These are phyloP conservation scores for Lithobates pipiens DNA, from an alignment of 2,797 vertebrate genomes.

Conservation along the genomic window DNA sequence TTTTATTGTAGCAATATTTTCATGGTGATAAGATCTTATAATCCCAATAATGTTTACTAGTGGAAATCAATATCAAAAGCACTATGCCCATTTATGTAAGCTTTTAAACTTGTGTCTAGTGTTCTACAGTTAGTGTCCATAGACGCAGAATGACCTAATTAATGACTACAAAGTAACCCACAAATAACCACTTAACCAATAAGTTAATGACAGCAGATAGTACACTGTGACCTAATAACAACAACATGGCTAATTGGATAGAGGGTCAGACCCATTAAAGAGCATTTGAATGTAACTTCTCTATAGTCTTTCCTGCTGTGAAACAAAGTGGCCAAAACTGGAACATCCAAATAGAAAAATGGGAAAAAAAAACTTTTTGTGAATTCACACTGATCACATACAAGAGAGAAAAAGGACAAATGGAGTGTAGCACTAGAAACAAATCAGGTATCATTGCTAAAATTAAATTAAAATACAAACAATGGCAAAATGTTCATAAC, in stretches of 20 bases:
- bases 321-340: neutral
- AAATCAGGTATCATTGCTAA: too few species aligned
- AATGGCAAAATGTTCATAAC: too few species aligned
- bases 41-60: too few species aligned
- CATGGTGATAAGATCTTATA: too few species aligned
- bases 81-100: too few species aligned
- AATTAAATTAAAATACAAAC: too few species aligned
- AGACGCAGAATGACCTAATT: constrained; percentile 27
- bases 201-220: constrained; percentile 3
- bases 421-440: too few species aligned
- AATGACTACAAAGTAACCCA: constrained; percentile 2
- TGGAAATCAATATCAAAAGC: too few species aligned
- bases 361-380: neutral
- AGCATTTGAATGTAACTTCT: neutral
- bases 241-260: constrained; percentile 15
- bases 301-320: constrained; percentile 29
- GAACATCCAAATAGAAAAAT: neutral
- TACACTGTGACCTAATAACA: constrained; percentile 20
- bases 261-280: constrained; percentile 16
- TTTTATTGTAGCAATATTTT: too few species aligned
- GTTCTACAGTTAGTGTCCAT: neutral
- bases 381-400: neutral
- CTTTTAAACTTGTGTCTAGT: neutral
- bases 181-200: constrained; percentile 20
- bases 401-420: too few species aligned